Conservation (phyloP, 1,140 invertebrate species). For the Araneus ventricosus region DNA sequence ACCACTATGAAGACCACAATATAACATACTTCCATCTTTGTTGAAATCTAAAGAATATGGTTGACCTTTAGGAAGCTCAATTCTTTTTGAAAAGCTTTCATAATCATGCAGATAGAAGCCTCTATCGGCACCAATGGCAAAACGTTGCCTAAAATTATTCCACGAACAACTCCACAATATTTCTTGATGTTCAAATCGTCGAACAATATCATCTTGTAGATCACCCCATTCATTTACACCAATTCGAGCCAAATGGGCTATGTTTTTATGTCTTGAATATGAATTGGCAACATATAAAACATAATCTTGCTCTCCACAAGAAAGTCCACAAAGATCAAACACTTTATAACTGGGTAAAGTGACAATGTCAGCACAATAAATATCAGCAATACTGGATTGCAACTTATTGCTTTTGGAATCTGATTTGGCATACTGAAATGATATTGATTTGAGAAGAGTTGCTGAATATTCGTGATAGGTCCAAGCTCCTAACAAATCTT, state of each 20-base stretch:
- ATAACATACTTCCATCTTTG: slow-evolving; percentile 45
- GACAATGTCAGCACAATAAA: slow-evolving; percentile 29
- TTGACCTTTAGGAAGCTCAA: slow-evolving; percentile 54
- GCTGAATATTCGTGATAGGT: slow-evolving; percentile 66
- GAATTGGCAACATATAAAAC: slow-evolving; percentile 64
- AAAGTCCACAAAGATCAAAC: slow-evolving; percentile 61
- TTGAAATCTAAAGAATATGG: slow-evolving; percentile 66
- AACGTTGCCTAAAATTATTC: slow-evolving; percentile 1
- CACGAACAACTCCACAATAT: slow-evolving; percentile 61
- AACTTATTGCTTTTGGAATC: slow-evolving; percentile 31
- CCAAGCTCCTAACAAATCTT: slow-evolving; percentile 55
- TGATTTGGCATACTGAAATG: slow-evolving; percentile 50
- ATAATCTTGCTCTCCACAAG: slow-evolving; percentile 48
- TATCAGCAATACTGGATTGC: slow-evolving; percentile 12
- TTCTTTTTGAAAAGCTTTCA: slow-evolving; percentile 50
- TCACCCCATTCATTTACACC: slow-evolving; percentile 49
- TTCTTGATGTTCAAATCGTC: slow-evolving; percentile 64
- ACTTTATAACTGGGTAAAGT: slow-evolving; percentile 54
- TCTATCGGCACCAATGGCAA: slow-evolving; percentile 62
- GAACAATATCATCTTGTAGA: slow-evolving; percentile 46
- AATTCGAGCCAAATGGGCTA: slow-evolving; percentile 52
- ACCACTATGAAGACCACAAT: slow-evolving; percentile 55
- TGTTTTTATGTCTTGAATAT: slow-evolving; percentile 59
- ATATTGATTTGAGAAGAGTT: slow-evolving; percentile 50
- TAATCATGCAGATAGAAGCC: slow-evolving; percentile 66